A percentile compares a stretch with the other conserved stretches of the same genome.
Evolutionary conservation across 2,113 vertebrate genomes (phyloP).

Genomic region (Toxotes jaculatrix): DNA sequence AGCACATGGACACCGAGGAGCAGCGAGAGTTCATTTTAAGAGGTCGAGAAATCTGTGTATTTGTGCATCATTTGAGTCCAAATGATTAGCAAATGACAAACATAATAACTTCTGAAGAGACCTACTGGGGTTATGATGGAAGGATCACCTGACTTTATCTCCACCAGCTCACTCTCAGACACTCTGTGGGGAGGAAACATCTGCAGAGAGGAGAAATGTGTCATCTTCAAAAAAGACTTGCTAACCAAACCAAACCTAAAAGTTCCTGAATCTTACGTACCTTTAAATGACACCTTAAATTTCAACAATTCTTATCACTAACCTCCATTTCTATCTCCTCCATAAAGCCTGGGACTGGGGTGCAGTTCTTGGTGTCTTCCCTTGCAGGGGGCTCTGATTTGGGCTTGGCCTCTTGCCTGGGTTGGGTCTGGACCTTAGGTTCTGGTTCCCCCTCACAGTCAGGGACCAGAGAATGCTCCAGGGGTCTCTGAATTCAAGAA

Average conservation of each 20-base stretch:
- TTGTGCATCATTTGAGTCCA: not conserved
- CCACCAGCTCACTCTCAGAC: slow-evolving; percentile 12
- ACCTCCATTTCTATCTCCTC: slow-evolving; percentile 73
- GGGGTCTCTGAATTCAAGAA: slow-evolving; percentile 23
- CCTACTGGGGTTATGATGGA: slow-evolving; percentile 17
- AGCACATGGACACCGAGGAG: not conserved
- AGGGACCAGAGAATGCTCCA: slow-evolving; percentile 41
- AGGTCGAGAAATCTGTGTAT: not conserved
- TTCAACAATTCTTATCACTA: not conserved
- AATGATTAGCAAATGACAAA: not conserved
- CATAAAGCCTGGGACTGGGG: not conserved
- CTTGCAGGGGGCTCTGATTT: not conserved
- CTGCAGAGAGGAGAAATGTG: slow-evolving; percentile 30
- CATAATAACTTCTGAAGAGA: not conserved
- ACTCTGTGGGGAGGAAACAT: slow-evolving; percentile 34
- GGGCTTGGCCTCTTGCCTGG: not conserved
- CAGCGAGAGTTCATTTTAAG: not conserved
- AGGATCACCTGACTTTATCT: slow-evolving; percentile 27
- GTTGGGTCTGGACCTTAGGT: not conserved
- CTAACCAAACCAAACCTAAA: too few relatives aligned
- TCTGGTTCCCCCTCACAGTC: slow-evolving; percentile 31
- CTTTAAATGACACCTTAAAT: too few relatives aligned
- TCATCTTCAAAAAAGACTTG: not conserved
- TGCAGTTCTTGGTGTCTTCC: not conserved
- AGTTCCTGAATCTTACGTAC: too few relatives aligned